phyloP scores from a whole-genome alignment of 1,140 invertebrate species.

The Muscidifurax raptorellus region DNA sequence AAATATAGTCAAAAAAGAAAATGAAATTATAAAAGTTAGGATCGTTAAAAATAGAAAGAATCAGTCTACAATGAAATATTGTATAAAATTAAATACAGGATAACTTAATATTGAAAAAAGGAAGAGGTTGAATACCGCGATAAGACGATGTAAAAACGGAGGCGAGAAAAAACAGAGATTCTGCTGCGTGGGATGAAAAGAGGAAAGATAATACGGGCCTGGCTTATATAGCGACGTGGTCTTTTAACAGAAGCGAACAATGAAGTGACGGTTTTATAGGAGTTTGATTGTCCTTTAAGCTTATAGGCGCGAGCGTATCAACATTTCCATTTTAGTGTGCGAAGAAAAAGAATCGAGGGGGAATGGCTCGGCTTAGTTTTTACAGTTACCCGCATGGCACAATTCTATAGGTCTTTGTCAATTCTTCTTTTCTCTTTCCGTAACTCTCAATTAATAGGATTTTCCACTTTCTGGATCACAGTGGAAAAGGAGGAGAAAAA shows the following conservation, averaged over 20 bases:
- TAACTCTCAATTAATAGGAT: not conserved
- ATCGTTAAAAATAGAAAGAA: no score
- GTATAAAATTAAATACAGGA: no score
- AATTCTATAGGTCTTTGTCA: not conserved
- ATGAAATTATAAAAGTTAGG: no score
- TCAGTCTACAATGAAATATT: no score
- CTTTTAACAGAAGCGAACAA: constrained; percentile 7
- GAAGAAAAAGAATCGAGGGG: not conserved
- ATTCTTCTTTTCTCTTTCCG: not conserved
- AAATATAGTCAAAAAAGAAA: no score
- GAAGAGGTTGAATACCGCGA: no score
- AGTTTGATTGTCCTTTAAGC: constrained; percentile 11
- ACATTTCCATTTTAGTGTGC: not conserved
- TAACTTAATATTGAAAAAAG: no score
- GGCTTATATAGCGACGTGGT: not conserved
- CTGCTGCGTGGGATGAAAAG: not conserved
- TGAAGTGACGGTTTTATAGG: constrained; percentile 13
- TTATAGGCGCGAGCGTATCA: not conserved
- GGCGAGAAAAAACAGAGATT: not conserved
- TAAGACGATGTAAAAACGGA: not conserved
- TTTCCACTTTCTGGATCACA: not conserved
- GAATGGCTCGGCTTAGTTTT: not conserved
- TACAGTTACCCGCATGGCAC: not conserved
- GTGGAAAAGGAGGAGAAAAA: not conserved
- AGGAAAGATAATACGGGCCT: not conserved